Evolutionary conservation across 2,113 vertebrate species (phyloP), one percentile per base, ranked within the genome.

Genomic region (Cyprinodon tularosa): DNA sequence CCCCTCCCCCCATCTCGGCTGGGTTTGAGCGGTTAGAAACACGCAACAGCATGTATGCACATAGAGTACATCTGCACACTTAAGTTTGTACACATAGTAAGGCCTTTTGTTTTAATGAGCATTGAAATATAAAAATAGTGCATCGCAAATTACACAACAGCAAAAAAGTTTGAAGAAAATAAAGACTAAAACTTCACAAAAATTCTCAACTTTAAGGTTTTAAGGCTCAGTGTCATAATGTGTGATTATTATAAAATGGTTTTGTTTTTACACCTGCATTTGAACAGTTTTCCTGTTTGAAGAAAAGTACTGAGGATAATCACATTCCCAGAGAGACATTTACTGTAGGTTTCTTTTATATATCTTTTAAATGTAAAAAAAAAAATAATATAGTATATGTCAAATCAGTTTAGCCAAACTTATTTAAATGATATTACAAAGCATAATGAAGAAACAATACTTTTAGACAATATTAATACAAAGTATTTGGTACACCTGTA

Each of bases 21-120:
- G 17, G 82, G 83, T 74, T 67, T 59, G 66, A 76, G 48, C 74
- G 79, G 86, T 80, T 78, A 65, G 22, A 73, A 38, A 71, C 67
- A 73, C 53, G 63, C 22, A 68, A 4, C 17, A 50, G 14, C 36
- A 64, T 50, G 12, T 4, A 53, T 39, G 57, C 68, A 81, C 38
- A 78, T 63, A 15, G 15, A 80, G 57, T 66, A 65, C 22, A 42
- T 68, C 63, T 62, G 17, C 48, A 84, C 62, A 63, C 2, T 57
- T 57, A 57, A n/a, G 50, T n/a, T 20, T 36, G 14, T 5, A 59
- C 37, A 72, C 48, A 73, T 66, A 62, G 29, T 8, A 17, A 68
- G 40, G 44, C 42, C 53, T 42, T 68, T 50, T 62, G 61, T 7
- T 47, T 7, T 36, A 50, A 65, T 53, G 13, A 62, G 29, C 4